Evolutionary conservation across 2,797 vertebrate species (phyloP), one percentile per base, ranked within the genome.

Genomic region (Taenioides sp.): DNA sequence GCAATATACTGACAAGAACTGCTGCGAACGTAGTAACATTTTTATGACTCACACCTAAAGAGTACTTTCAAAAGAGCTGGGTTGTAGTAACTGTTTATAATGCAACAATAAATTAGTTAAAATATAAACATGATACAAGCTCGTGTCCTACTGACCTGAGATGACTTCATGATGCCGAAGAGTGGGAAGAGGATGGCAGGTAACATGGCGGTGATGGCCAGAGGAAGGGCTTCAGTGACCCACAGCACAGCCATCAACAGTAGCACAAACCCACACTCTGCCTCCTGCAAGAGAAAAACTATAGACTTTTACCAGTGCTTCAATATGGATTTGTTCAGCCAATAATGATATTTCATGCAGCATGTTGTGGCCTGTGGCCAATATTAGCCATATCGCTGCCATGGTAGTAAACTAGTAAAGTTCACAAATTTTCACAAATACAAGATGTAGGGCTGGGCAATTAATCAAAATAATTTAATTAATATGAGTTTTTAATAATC

Each of bases 121-220:
- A 14, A 14, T 43, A 43, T 43, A 43, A 43, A 43, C 12, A 0
- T 43, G 12, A 43, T 3, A 43, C 14, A 43, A 3, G 14, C 12
- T 43, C 11, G 12, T 43, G 40, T 34, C 7, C 49, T 17, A 5
- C 77, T 93, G 91, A 97, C 97, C 43, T 80, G 0, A 11, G 94
- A 93, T 2, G 96, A 96, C 81, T 78, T 65, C 94, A 97, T 94
- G 85, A 97, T 95, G 65, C 96, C 96, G 47, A 96, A 95, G 57
- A 95, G 23, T 0, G 96, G 96, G 72, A 97, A 96, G 89, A 97
- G 91, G 73, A 97, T 77, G 2, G 94, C 96, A 7, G 97, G 96
- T 1, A 97, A 79, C 80, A 98, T 90, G 69, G 96, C 95, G 0
- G 96, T 96, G 67, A 96, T 86, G 22, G 93, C 92, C 80, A 97